These are phyloP conservation scores for Margaritifera margaritifera DNA, from an alignment of 2,888 invertebrate species.

Conservation along the genomic window DNA sequence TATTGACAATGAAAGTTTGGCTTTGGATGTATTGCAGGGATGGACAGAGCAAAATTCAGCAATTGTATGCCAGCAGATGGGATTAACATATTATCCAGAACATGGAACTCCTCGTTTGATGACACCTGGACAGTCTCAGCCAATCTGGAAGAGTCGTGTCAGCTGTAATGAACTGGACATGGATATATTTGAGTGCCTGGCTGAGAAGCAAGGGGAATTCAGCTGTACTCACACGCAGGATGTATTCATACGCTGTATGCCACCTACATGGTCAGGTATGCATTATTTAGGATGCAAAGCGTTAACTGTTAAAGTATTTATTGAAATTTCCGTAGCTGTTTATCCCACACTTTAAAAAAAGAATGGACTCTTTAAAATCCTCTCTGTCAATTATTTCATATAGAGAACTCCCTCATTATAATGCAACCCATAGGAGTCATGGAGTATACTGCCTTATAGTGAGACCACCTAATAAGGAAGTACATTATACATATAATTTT, in stretches of 20 bases:
- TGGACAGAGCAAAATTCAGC: conserved; percentile 95
- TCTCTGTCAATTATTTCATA: too few relatives aligned
- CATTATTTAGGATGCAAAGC: background rate
- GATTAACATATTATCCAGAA: conserved; percentile 90
- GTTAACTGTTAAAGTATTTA: too few relatives aligned
- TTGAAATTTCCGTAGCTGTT: too few relatives aligned
- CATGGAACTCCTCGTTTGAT: conserved; percentile 87
- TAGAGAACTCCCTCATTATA: too few relatives aligned
- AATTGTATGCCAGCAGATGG: conserved; percentile 94
- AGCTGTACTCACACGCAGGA: conserved; percentile 63
- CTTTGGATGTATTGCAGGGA: conserved; percentile 76
- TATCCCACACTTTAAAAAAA: too few relatives aligned
- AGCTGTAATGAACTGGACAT: conserved; percentile 92
- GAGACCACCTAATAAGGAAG: too few relatives aligned
- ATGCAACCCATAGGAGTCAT: too few relatives aligned
- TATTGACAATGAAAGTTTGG: too few relatives aligned
- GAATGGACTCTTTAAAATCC: too few relatives aligned
- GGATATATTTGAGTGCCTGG: conserved; percentile 87
- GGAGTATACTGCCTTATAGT: too few relatives aligned
- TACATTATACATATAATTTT: too few relatives aligned
- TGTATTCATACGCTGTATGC: conserved; percentile 70
- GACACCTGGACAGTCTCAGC: conserved; percentile 78
- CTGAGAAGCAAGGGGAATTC: conserved; percentile 82
- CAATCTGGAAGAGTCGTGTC: conserved; percentile 81
- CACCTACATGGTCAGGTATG: conserved; percentile 74